Conservation (phyloP, 2,888 invertebrate species). For the Ectropis crepuscularia region DNA sequence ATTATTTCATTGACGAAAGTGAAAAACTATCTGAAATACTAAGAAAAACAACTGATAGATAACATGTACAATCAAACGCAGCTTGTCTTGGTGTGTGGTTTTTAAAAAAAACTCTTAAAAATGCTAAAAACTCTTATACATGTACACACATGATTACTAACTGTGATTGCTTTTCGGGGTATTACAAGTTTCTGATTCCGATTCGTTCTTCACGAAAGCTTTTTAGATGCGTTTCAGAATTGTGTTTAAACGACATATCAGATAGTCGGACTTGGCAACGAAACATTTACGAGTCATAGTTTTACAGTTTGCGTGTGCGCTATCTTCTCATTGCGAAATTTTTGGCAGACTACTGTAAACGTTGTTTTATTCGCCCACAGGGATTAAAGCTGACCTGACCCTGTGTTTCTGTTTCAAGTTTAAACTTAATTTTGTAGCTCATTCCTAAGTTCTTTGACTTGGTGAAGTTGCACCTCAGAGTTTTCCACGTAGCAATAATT, state of each 20-base stretch:
- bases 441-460: not conserved
- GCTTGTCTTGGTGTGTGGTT: too few relatives aligned
- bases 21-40: too few relatives aligned
- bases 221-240: slow-evolving; percentile 6
- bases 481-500: slow-evolving; percentile 37
- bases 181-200: too few relatives aligned
- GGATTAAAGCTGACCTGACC: slow-evolving; percentile 10
- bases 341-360: slow-evolving; percentile 24
- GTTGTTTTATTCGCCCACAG: slow-evolving; percentile 25
- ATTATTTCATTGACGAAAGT: too few relatives aligned
- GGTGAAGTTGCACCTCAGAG: slow-evolving; percentile 15
- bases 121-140: too few relatives aligned
- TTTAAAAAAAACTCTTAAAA: too few relatives aligned
- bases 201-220: not conserved
- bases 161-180: too few relatives aligned
- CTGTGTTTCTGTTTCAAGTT: slow-evolving; percentile 13
- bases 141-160: too few relatives aligned
- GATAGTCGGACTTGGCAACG: slow-evolving; percentile 22
- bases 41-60: too few relatives aligned
- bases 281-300: slow-evolving; percentile 18
- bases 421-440: slow-evolving; percentile 4
- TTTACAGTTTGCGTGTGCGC: slow-evolving; percentile 14
- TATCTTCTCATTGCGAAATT: slow-evolving; percentile 11
- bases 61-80: too few relatives aligned
- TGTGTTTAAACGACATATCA: slow-evolving; percentile 17